These are phyloP conservation scores for Stegastes partitus DNA, from an alignment of 2,113 vertebrate species.

Conservation along the genomic window DNA sequence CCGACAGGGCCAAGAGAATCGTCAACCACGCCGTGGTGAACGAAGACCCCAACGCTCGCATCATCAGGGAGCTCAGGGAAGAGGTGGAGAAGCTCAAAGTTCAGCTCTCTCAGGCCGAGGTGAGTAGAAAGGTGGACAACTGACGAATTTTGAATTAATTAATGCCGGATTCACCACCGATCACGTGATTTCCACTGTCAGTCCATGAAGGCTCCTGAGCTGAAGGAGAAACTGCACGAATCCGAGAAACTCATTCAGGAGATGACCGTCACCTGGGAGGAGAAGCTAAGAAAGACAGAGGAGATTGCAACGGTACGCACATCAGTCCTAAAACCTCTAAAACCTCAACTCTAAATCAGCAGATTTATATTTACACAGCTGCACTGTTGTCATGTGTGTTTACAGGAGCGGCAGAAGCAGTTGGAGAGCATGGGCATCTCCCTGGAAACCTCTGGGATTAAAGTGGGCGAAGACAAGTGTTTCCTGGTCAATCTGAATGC, in stretches of 20 bases:
- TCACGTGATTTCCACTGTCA: conserved; percentile 52
- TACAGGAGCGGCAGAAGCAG: conserved; percentile 95
- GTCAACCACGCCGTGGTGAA: conserved; percentile 98
- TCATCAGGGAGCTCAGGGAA: conserved; percentile 96
- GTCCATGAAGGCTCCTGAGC: conserved; percentile 97
- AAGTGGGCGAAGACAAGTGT: conserved; percentile 98
- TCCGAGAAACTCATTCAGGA: conserved; percentile 98
- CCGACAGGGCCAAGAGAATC: conserved; percentile 97
- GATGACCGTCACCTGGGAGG: conserved; percentile 97
- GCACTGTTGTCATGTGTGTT: conserved; percentile 33
- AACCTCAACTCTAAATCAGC: background rate
- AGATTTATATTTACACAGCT: background rate
- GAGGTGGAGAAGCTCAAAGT: conserved; percentile 97
- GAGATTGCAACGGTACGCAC: conserved; percentile 95
- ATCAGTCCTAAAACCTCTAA: conserved; percentile 12
- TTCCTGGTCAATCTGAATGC: conserved; percentile 98
- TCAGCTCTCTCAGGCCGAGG: conserved; percentile 97
- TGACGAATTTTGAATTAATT: background rate
- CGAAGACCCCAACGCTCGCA: conserved; percentile 97
- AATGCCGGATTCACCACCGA: background rate
- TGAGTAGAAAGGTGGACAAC: conserved; percentile 62
- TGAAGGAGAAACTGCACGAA: conserved; percentile 97
- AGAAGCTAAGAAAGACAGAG: conserved; percentile 97
- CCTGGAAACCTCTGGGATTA: conserved; percentile 97
- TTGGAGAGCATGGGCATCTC: conserved; percentile 99